phyloP scores from a whole-genome alignment of 2,113 vertebrate genomes.

The Mesembrinibis cayennensis region DNA sequence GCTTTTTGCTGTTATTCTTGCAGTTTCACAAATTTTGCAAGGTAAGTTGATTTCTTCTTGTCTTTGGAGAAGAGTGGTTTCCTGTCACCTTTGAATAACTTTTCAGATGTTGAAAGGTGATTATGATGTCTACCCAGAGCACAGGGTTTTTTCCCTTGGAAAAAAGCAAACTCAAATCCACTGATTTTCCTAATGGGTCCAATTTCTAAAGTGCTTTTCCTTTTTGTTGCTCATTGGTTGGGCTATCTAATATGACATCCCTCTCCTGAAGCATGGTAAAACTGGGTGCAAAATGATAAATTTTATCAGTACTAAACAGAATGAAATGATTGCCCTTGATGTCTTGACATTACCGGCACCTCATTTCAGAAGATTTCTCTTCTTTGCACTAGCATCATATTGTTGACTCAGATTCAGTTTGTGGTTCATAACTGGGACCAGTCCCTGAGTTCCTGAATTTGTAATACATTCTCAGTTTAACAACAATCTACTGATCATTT shows the following conservation, averaged over 20 bases:
- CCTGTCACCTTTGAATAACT: neutral
- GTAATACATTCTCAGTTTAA: neutral
- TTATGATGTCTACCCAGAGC: neutral
- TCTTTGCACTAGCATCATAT: neutral
- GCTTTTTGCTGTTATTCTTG: neutral
- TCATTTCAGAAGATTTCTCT: neutral
- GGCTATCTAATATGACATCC: neutral
- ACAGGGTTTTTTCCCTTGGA: neutral
- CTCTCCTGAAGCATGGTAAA: neutral
- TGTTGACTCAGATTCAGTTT: neutral
- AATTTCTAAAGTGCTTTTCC: neutral
- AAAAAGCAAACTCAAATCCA: neutral
- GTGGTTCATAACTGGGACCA: neutral
- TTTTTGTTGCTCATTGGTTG: neutral
- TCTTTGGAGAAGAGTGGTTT: neutral
- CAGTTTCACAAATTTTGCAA: neutral
- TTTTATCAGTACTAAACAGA: neutral
- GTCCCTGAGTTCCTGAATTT: neutral
- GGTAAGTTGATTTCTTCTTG: neutral
- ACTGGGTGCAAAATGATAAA: neutral
- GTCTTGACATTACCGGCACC: neutral
- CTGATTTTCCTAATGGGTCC: neutral
- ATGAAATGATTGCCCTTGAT: neutral
- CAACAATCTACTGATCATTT: neutral
- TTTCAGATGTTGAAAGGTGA: neutral